Conservation (phyloP, 2,888 invertebrate genomes). For the Drosophila pegasa region DNA sequence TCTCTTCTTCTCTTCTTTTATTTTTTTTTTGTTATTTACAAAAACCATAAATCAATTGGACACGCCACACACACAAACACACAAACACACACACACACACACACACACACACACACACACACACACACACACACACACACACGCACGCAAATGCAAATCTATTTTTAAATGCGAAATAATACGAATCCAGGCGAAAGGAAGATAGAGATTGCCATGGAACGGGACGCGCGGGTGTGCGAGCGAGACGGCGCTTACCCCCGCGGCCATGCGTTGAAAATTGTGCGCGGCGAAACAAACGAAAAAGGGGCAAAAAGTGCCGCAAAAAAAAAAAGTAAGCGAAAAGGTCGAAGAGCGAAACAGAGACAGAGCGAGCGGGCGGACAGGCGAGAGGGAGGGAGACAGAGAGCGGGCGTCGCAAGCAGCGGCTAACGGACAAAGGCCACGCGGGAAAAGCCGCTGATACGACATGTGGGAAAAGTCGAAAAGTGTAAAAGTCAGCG, state of each 20-base stretch:
- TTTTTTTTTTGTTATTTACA: constrained; percentile 76
- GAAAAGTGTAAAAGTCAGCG: constrained; percentile 72
- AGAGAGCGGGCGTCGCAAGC: background rate
- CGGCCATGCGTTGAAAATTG: constrained; percentile 72
- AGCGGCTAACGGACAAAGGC: constrained; percentile 49
- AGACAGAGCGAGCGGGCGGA: constrained; percentile 1
- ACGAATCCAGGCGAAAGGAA: constrained; percentile 61
- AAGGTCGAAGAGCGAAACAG: constrained; percentile 30
- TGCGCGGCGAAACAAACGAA: constrained; percentile 45
- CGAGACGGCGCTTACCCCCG: constrained; percentile 50
- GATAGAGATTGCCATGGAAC: constrained; percentile 30
- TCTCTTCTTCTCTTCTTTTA: too few species aligned
- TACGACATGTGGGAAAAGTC: constrained; percentile 80
- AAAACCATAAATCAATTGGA: constrained; percentile 85
- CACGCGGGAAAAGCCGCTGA: constrained; percentile 76
- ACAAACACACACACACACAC: too few species aligned
- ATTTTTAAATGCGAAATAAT: constrained; percentile 85
- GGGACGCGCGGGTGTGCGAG: constrained; percentile 7
- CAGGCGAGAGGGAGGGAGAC: background rate
- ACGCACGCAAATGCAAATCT: constrained; percentile 81
- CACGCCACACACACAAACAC: constrained; percentile 77
- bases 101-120: constrained; percentile 30
- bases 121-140: constrained; percentile 4
- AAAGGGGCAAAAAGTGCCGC: constrained; percentile 57
- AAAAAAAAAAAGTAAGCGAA: constrained; percentile 45